These are phyloP conservation scores for Synergus gifuensis DNA, from an alignment of 2,888 invertebrate species.

Conservation along the genomic window DNA sequence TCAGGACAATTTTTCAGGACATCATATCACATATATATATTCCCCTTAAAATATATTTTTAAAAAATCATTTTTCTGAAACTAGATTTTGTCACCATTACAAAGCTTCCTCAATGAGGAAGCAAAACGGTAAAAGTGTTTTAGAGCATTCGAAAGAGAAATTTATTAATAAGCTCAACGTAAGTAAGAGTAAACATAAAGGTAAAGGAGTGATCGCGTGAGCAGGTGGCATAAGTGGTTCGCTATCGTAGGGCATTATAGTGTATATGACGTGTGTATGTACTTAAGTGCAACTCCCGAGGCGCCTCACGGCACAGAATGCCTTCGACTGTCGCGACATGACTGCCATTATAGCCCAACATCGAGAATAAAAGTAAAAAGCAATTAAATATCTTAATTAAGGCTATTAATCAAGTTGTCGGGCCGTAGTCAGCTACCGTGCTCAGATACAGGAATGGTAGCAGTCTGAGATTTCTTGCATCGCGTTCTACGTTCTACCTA, in stretches of 20 bases:
- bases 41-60: too few relatives aligned
- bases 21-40: too few relatives aligned
- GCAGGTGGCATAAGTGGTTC: slow-evolving; percentile 28
- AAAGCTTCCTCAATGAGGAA: too few relatives aligned
- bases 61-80: too few relatives aligned
- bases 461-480: slow-evolving; percentile 67
- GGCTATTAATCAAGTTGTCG: slow-evolving; percentile 81
- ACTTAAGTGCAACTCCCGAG: slow-evolving; percentile 58
- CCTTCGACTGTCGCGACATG: slow-evolving; percentile 55
- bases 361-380: slow-evolving; percentile 75
- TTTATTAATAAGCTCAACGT: not conserved
- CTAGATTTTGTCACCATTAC: too few relatives aligned
- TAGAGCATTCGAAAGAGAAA: not conserved
- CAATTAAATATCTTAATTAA: slow-evolving; percentile 82
- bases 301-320: slow-evolving; percentile 54
- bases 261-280: slow-evolving; percentile 56
- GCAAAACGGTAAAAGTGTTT: not conserved
- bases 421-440: slow-evolving; percentile 69
- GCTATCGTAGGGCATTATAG: slow-evolving; percentile 43
- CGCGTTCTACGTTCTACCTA: slow-evolving; percentile 40
- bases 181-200: not conserved
- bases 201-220: slow-evolving; percentile 28
- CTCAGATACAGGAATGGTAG: slow-evolving; percentile 73
- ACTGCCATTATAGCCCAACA: slow-evolving; percentile 65
- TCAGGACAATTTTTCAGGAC: too few relatives aligned